A percentile compares a stretch with the other conserved stretches of the same genome.
Evolutionary conservation across 2,888 invertebrate species (phyloP).

Genomic region (Spilosoma lubricipeda): DNA sequence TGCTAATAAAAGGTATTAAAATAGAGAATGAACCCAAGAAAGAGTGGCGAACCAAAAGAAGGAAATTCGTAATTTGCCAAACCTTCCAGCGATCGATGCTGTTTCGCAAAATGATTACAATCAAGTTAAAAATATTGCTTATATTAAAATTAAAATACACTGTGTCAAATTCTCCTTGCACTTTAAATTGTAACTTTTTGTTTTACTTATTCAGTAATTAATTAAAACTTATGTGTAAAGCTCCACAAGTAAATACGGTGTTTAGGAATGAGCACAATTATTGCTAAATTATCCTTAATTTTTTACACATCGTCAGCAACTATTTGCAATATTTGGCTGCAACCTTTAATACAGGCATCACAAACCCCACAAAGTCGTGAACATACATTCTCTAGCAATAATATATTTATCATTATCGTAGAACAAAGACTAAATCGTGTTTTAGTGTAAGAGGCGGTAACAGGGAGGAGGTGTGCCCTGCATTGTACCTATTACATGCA

Average conservation of each 20-base stretch:
- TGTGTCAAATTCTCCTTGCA: neutral
- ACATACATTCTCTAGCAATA: slow-evolving; percentile 48
- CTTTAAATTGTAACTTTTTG: neutral
- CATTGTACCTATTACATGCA: slow-evolving; percentile 35
- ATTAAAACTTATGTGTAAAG: neutral
- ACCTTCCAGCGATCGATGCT: neutral
- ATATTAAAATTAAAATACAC: neutral
- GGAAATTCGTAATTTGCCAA: neutral
- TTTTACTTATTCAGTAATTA: neutral
- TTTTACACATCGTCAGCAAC: slow-evolving; percentile 8
- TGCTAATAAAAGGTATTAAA: too few species aligned
- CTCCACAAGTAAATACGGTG: neutral
- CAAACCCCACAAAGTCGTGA: slow-evolving; percentile 48
- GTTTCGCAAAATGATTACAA: neutral
- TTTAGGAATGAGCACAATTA: neutral
- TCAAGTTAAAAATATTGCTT: neutral
- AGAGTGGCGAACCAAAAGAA: neutral
- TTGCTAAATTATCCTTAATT: neutral
- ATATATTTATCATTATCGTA: slow-evolving; percentile 43
- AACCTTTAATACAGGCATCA: slow-evolving; percentile 39
- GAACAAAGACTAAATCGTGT: slow-evolving; percentile 58
- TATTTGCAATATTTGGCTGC: slow-evolving; percentile 20
- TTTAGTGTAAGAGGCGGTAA: slow-evolving; percentile 28
- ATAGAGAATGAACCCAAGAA: neutral
- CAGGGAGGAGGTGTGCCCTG: slow-evolving; percentile 44